Conservation (phyloP, 2,888 invertebrate genomes). For the Coremacera marginata region DNA sequence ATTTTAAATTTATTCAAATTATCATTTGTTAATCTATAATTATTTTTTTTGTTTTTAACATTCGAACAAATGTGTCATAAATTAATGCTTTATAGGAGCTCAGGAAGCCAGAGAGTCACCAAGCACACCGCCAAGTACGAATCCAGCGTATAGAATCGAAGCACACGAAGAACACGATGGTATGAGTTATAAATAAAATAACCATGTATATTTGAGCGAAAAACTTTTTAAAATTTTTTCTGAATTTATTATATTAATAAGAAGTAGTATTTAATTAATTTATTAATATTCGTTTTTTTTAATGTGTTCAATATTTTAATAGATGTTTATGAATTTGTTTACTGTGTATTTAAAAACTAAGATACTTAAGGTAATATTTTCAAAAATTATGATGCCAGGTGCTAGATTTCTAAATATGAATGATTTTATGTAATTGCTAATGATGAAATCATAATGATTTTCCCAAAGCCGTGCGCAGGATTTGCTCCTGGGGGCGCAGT, state of each 20-base stretch:
- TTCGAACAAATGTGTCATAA: conserved; percentile 25
- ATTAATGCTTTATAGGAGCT: conserved; percentile 56
- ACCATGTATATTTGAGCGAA: not conserved
- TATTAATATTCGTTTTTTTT: not conserved
- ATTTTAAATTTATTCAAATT: not conserved
- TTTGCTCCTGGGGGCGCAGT: too few relatives aligned
- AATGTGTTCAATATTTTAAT: too few relatives aligned
- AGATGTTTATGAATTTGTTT: too few relatives aligned
- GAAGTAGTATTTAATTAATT: not conserved
- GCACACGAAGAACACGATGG: conserved; percentile 64
- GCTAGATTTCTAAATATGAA: too few relatives aligned
- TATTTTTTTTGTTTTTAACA: not conserved
- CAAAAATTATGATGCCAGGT: too few relatives aligned
- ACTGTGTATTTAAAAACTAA: too few relatives aligned
- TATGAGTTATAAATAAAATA: conserved; percentile 48
- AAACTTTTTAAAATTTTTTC: not conserved
- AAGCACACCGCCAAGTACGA: conserved; percentile 67
- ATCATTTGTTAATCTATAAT: conserved; percentile 2
- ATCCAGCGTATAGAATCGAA: conserved; percentile 69
- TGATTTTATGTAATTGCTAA: too few relatives aligned
- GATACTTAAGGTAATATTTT: too few relatives aligned
- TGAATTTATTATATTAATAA: not conserved
- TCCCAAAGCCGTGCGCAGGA: too few relatives aligned
- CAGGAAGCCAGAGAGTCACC: conserved; percentile 68
- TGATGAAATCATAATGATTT: too few relatives aligned